Base-by-base conservation (phyloP, 2,113 vertebrate species). In the Elgaria multicarinata region DNA sequence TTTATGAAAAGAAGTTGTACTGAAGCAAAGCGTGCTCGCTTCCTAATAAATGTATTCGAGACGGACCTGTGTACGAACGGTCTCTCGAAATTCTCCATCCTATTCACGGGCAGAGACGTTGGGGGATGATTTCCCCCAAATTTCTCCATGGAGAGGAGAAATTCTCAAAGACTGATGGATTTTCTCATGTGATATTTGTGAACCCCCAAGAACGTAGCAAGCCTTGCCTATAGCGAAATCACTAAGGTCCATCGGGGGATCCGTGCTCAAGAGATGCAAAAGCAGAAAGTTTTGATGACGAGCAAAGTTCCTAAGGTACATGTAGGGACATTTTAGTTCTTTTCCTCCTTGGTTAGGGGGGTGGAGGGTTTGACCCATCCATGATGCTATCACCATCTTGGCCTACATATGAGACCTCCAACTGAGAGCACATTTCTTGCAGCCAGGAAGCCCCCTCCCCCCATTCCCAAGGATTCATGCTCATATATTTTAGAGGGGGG, bases 401-500 rank as follows among this genome's bases (percentile, higher is more conserved):
- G 42, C 53, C 53, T 74, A 24, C 13, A 31, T 72, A 62, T 82
- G 46, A 55, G 36, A 8, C 58, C 31, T 64, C 6, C 28, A 24
- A 22, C 6, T 7, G 50, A 33, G 16, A 62, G 50, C 67, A 24
- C 78, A 72, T 58, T 55, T 72, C 78, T 44, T 82, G 78, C 50
- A 72, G 28, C 31, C 33, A 69, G 64, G 46, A 39, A 87, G n/a
- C 75, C 18, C 6, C 16, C 18, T 81, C 18, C 82, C 6, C 33
- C 36, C 36, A 58, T 24, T 46, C 50, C 79, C 22, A 5, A 62
- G 67, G 78, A 58, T 88, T 46, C 16, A 5, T n/a, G 36, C 20
- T 46, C 31, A 62, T 26, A 71, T 72, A 33, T 55, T 81, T 72
- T 42, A 76, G 93, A 92, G 78, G 55, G 12, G 12, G 55, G 16